A percentile compares a stretch with the other conserved stretches of the same genome.
Evolutionary conservation across 2,113 vertebrate genomes (phyloP).

Genomic region (Formicarius rufipectus): DNA sequence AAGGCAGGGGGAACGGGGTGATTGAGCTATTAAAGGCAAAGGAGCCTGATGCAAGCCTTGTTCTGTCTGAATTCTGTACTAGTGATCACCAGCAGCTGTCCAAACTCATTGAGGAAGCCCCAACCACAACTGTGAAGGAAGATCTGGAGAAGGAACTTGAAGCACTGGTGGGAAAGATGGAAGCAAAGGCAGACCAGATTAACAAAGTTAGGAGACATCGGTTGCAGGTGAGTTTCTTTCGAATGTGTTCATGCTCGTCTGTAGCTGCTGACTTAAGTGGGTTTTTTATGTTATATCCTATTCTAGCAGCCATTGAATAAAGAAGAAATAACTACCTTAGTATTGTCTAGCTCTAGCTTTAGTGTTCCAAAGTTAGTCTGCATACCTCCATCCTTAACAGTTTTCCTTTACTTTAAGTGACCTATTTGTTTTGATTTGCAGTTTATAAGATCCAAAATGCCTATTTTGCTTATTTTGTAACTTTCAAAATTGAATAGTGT

Average conservation of each 20-base stretch:
- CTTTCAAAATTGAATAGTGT: neutral
- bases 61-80: neutral
- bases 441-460: neutral
- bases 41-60: neutral
- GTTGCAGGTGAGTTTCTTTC: slow-evolving; percentile 74
- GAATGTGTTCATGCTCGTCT: neutral
- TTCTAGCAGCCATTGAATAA: neutral
- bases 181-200: slow-evolving; percentile 93
- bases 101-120: slow-evolving; percentile 80
- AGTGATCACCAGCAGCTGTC: slow-evolving; percentile 88
- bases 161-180: slow-evolving; percentile 86
- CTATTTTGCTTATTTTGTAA: neutral
- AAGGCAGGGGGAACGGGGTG: neutral
- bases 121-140: slow-evolving; percentile 73
- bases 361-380: neutral
- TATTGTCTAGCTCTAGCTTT: neutral
- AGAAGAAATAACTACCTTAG: neutral
- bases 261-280: neutral
- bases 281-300: neutral
- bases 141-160: slow-evolving; percentile 85
- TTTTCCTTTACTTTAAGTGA: neutral
- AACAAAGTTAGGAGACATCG: slow-evolving; percentile 86
- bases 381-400: neutral
- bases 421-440: neutral
- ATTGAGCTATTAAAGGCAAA: neutral